Conservation (phyloP, 30 jellyfish, hydroid and myxozoan species). For the Sanderia malayensis region DNA sequence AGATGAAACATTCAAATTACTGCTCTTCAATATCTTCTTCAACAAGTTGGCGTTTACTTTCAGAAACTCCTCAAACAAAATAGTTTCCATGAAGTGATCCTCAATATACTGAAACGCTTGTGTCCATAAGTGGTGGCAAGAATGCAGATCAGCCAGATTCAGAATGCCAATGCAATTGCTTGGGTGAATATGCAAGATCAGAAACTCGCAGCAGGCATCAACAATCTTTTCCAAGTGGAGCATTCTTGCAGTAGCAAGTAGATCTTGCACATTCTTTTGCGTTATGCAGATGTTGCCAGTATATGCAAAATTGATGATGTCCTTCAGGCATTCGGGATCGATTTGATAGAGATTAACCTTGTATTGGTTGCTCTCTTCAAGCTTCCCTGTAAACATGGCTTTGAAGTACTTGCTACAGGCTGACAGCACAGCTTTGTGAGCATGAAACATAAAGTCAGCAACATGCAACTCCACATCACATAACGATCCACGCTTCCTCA, state of each 20-base stretch:
- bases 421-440: conserved; percentile 85
- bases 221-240: conserved; percentile 69
- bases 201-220: conserved; percentile 86
- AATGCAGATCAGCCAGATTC: conserved; percentile 71
- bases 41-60: conserved; percentile 23
- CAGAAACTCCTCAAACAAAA: conserved; percentile 66
- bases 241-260: conserved; percentile 83
- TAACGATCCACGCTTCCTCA: conserved; percentile 64
- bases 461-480: conserved; percentile 88
- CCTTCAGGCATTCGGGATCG: conserved; percentile 57
- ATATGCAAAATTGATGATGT: conserved; percentile 77
- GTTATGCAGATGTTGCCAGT: conserved; percentile 66
- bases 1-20: conserved; percentile 55
- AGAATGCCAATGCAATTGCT: conserved; percentile 80
- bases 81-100: conserved; percentile 67
- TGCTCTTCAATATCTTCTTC: conserved; percentile 45
- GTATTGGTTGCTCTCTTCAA: conserved; percentile 71
- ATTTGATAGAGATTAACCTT: conserved; percentile 65
- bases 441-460: conserved; percentile 48
- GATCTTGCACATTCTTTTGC: conserved; percentile 71
- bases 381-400: conserved; percentile 87
- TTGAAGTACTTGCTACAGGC: conserved; percentile 88
- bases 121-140: conserved; percentile 54
- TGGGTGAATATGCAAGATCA: conserved; percentile 72
- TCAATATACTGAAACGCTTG: conserved; percentile 56